Evolutionary conservation across 2,113 vertebrate genomes (phyloP).

Genomic region (Corythornis cristatus): DNA sequence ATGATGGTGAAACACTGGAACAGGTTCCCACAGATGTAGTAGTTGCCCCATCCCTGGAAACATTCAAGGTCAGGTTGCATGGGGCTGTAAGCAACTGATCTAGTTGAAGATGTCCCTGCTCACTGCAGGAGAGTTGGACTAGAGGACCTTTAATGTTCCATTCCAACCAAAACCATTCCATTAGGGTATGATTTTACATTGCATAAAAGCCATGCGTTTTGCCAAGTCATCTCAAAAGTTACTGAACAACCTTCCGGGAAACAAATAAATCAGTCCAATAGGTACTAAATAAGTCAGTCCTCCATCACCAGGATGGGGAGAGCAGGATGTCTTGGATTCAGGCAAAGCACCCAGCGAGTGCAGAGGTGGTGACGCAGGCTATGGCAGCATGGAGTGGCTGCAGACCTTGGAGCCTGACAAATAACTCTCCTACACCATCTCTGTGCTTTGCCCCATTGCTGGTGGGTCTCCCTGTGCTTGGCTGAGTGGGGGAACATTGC

Average conservation of each 20-base stretch:
- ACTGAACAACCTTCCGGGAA: not conserved
- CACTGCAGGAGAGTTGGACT: not conserved
- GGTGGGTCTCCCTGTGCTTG: not conserved
- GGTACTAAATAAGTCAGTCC: not conserved
- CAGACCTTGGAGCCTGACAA: not conserved
- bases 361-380: not conserved
- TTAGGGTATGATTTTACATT: not conserved
- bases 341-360: accelerated
- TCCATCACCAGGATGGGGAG: accelerated
- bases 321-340: not conserved
- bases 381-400: accelerated
- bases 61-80: not conserved
- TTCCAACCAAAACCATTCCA: not conserved
- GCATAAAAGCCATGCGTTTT: not conserved
- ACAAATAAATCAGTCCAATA: not conserved
- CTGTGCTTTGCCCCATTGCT: accelerated
- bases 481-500: accelerated
- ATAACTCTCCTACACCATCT: not conserved
- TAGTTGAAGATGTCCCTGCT: not conserved
- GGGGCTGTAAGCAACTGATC: not conserved
- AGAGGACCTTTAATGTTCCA: no score
- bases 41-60: not conserved
- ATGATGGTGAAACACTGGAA: not conserved
- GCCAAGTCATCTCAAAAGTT: not conserved
- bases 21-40: not conserved